These are phyloP conservation scores for Mechanitis messenoides DNA, from an alignment of 2,888 invertebrate genomes.

Conservation along the genomic window DNA sequence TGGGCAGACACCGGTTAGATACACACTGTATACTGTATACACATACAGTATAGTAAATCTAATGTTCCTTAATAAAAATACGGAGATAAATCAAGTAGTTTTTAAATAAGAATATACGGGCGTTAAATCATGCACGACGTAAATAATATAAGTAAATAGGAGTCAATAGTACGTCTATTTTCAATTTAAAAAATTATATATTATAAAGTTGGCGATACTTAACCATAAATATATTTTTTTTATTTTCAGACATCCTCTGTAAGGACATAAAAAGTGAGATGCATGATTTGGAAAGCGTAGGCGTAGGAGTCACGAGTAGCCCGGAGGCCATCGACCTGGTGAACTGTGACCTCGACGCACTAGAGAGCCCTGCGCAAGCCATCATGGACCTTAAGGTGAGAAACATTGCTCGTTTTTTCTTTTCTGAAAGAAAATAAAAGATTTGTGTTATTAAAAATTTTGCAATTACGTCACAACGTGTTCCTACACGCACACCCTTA, in stretches of 20 bases:
- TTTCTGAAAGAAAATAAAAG: not conserved
- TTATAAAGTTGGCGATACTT: not conserved
- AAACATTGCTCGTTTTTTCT: not conserved
- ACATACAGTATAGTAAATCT: no score
- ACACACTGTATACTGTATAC: no score
- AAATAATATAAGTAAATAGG: no score
- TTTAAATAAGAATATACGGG: no score
- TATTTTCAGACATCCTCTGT: conserved; percentile 50
- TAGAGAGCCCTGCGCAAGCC: conserved; percentile 47
- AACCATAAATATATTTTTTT: conserved; percentile 1
- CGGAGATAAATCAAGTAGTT: no score
- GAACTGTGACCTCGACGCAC: conserved; percentile 26
- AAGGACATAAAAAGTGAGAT: conserved; percentile 55
- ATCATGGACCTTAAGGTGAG: conserved; percentile 55
- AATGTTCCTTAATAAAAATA: no score
- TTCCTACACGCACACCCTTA: no score
- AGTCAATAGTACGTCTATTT: no score
- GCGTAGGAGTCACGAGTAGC: conserved; percentile 27
- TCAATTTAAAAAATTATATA: no score
- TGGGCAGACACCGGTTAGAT: conserved; percentile 38
- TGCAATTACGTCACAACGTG: not conserved
- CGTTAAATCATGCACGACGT: no score
- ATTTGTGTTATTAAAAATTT: not conserved
- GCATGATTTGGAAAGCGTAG: conserved; percentile 39
- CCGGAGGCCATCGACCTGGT: conserved; percentile 32